Evolutionary conservation across 2,888 invertebrate genomes (phyloP).

Genomic region (Leucoma salicis): DNA sequence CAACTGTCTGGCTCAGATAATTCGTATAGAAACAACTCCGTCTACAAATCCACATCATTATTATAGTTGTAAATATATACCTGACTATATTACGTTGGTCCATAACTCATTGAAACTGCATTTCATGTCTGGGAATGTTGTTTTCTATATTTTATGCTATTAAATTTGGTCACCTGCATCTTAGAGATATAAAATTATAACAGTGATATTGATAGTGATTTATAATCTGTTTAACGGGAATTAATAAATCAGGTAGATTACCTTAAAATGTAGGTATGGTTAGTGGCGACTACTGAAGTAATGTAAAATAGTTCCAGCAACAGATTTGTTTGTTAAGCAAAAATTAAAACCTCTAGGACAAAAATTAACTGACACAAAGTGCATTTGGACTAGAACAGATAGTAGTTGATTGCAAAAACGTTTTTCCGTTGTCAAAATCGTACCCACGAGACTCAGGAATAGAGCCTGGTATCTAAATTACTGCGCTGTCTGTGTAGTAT

Average conservation of each 20-base stretch:
- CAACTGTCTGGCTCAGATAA: conserved; percentile 15
- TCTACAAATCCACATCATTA: conserved; percentile 1
- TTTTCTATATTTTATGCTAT: background rate
- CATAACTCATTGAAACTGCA: conserved; percentile 1
- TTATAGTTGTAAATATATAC: background rate
- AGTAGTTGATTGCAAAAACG: too few relatives aligned
- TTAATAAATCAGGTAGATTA: background rate
- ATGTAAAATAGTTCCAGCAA: too few relatives aligned
- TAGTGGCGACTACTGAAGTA: too few relatives aligned
- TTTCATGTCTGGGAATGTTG: conserved; percentile 1
- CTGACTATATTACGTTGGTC: conserved; percentile 1
- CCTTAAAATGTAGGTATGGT: too few relatives aligned
- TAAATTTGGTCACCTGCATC: background rate
- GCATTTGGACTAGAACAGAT: too few relatives aligned
- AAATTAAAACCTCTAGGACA: too few relatives aligned
- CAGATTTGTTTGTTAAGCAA: too few relatives aligned
- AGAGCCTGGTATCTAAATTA: too few relatives aligned
- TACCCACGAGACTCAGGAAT: too few relatives aligned
- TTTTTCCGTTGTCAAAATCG: too few relatives aligned
- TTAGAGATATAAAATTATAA: background rate
- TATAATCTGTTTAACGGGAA: background rate
- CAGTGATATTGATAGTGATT: background rate
- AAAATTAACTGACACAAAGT: too few relatives aligned
- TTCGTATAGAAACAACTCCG: conserved; percentile 6
- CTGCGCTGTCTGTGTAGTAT: too few relatives aligned